Base-by-base conservation (phyloP, 2,797 vertebrate species). In the Acrossocheilus fasciatus region DNA sequence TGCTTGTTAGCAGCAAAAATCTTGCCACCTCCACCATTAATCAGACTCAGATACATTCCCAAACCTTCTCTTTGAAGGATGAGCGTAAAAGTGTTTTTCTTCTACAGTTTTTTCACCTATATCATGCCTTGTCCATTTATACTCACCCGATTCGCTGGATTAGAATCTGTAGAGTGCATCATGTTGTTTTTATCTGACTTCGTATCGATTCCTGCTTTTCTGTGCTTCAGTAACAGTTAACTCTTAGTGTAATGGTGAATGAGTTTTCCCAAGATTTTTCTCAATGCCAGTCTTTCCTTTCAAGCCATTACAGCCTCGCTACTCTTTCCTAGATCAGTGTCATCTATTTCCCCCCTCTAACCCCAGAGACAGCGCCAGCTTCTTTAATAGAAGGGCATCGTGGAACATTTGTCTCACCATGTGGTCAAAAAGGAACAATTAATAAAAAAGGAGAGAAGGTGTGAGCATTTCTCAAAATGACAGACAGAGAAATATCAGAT, bases 1-100 rank as follows among this genome's bases (percentile, higher is more conserved):
- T 91, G 92, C 94, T 96, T 96, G 94, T 96, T 95, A 96, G 94
- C 93, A 94, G 93, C 82, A 94, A 91, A 93, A 93, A 93, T 89
- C 85, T 87, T 92, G 85, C 82, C 87, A 89, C 90, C 36, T 92
- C 93, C 59, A 0, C 93, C 93, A 92, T 97, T 96, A 96, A 96
- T 97, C 95, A 96, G 91, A 82, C 87, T 93, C 90, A 92, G 92
- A 78, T 64, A 64, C 45, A 74, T 78, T 77, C 47, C 52, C 86
- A 89, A 91, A 91, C 92, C 91, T 92, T 92, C 91, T 93, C 93
- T 91, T 89, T 93, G 92, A 95, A 94, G 92, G 94, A 95, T 95
- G 94, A 92, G 93, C 92, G 90, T 91, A 92, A 91, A 91, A 91
- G 90, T 89, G 64, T 90, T 92, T 91, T 91, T 34, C 89, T 89